phyloP scores from a whole-genome alignment of 2,888 invertebrate genomes.

The Rotaria sp. region DNA sequence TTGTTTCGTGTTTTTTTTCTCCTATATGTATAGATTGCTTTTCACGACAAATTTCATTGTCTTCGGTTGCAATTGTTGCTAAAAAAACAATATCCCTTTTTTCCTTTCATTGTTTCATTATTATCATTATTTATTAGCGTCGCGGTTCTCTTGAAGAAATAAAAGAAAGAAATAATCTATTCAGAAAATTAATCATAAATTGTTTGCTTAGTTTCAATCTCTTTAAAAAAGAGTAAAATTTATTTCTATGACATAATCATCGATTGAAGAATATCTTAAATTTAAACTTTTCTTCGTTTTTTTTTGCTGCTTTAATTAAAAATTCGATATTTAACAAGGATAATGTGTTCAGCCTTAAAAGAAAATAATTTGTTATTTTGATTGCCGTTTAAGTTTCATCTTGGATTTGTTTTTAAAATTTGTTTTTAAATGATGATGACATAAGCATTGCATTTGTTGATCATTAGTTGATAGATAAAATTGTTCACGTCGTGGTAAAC shows the following conservation, averaged over 20 bases:
- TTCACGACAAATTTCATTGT: neutral
- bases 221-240: neutral
- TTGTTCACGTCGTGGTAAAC: neutral
- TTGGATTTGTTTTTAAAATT: neutral
- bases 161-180: neutral
- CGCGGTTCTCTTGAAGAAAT: neutral
- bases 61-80: neutral
- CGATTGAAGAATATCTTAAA: neutral
- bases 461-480: neutral
- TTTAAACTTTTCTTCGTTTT: too few species aligned
- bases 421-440: neutral
- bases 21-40: neutral
- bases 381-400: neutral
- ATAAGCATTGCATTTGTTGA: neutral
- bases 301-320: neutral
- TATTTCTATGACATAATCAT: neutral
- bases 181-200: neutral
- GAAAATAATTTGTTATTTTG: neutral
- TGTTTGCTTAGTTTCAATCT: neutral
- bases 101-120: neutral
- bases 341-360: neutral
- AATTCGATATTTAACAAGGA: neutral
- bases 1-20: neutral
- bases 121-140: constrained; percentile 9
- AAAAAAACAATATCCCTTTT: neutral